phyloP scores from a whole-genome alignment of 2,888 invertebrate genomes.

The Cerceris ruficornis region DNA sequence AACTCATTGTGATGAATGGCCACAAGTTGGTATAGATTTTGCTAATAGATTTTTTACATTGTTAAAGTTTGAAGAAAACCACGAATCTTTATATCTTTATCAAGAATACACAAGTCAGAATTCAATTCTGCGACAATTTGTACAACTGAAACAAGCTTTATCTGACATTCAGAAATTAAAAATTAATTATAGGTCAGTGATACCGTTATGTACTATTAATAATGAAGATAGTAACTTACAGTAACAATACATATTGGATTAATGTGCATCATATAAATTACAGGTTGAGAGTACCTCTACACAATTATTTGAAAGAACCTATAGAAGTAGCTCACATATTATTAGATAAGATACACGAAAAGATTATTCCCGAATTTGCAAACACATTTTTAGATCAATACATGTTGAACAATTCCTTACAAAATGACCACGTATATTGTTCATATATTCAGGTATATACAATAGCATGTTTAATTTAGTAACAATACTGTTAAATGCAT shows the following conservation, averaged over 20 bases:
- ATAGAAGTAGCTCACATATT: slow-evolving; percentile 68
- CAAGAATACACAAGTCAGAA: slow-evolving; percentile 67
- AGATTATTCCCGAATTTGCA: slow-evolving; percentile 76
- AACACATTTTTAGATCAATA: slow-evolving; percentile 79
- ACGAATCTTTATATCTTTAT: slow-evolving; percentile 61
- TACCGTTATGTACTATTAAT: background rate
- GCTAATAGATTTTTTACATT: slow-evolving; percentile 76
- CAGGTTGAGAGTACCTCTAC: slow-evolving; percentile 69
- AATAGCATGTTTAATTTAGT: background rate
- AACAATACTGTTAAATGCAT: background rate
- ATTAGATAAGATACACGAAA: slow-evolving; percentile 69
- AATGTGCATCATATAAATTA: slow-evolving; percentile 15
- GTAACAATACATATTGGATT: slow-evolving; percentile 7
- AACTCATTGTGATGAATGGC: slow-evolving; percentile 67
- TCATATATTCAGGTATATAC: slow-evolving; percentile 79
- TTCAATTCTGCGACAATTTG: slow-evolving; percentile 70
- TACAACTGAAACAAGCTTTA: slow-evolving; percentile 69
- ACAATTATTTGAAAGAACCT: slow-evolving; percentile 69
- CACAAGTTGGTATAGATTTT: slow-evolving; percentile 77
- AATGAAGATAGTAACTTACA: background rate
- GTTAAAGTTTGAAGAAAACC: slow-evolving; percentile 68
- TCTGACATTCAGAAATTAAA: slow-evolving; percentile 73
- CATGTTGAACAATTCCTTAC: slow-evolving; percentile 79
- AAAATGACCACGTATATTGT: slow-evolving; percentile 80
- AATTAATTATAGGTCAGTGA: slow-evolving; percentile 67